A percentile compares a stretch with the other conserved stretches of the same genome.
Evolutionary conservation across 2,113 vertebrate species (phyloP).

Genomic region (Haliaeetus leucogaster): DNA sequence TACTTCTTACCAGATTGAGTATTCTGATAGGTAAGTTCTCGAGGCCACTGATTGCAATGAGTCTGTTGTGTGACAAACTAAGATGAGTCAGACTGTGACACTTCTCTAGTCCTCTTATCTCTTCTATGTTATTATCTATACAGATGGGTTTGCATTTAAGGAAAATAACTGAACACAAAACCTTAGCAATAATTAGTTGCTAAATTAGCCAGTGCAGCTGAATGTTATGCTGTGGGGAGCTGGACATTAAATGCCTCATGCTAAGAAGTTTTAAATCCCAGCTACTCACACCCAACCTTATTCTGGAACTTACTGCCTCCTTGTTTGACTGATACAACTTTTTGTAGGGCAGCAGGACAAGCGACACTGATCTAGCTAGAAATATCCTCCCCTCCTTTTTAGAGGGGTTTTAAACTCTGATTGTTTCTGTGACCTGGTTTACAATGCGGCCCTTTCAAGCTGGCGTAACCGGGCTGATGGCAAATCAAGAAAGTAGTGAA

Average conservation of each 20-base stretch:
- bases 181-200: neutral
- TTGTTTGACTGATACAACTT: neutral
- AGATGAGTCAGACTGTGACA: slow-evolving; percentile 82
- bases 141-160: slow-evolving; percentile 52
- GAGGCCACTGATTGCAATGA: slow-evolving; percentile 74
- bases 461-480: neutral
- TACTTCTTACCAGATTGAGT: slow-evolving; percentile 80
- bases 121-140: slow-evolving; percentile 81
- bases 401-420: neutral
- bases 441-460: neutral
- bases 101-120: slow-evolving; percentile 82
- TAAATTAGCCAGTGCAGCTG: neutral
- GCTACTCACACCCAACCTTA: neutral
- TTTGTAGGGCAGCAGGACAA: neutral
- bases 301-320: neutral
- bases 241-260: neutral
- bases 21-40: slow-evolving; percentile 75
- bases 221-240: neutral
- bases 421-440: neutral
- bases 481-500: neutral
- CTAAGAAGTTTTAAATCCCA: neutral
- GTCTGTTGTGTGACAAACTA: slow-evolving; percentile 84
- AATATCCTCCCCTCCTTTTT: neutral
- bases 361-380: neutral
- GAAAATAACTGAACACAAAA: neutral